Evolutionary conservation across 1,140 invertebrate genomes (phyloP).

Genomic region (Brachionus koreanus): DNA sequence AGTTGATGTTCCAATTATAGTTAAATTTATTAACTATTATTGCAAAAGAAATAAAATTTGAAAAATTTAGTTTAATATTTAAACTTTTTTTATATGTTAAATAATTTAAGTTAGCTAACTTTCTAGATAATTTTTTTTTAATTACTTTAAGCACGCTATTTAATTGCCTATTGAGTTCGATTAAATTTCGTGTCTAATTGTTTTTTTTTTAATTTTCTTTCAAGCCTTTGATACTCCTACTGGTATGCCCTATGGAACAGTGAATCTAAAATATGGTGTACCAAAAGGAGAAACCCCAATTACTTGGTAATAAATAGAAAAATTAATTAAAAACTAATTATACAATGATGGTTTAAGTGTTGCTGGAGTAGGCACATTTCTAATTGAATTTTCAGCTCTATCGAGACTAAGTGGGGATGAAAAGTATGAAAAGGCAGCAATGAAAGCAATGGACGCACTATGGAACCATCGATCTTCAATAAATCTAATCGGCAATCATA

Average conservation of each 20-base stretch:
- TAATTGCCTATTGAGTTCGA: neutral
- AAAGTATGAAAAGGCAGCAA: slow-evolving; percentile 84
- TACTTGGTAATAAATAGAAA: slow-evolving; percentile 65
- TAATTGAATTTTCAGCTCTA: slow-evolving; percentile 92
- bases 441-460: slow-evolving; percentile 81
- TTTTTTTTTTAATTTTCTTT: neutral
- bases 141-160: neutral
- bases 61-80: neutral
- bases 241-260: slow-evolving; percentile 98
- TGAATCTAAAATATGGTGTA: slow-evolving; percentile 54
- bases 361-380: slow-evolving; percentile 92
- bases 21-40: too few relatives aligned
- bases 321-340: slow-evolving; percentile 65
- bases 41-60: too few relatives aligned
- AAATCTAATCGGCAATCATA: slow-evolving; percentile 76
- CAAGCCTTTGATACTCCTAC: slow-evolving; percentile 63
- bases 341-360: slow-evolving; percentile 71
- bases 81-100: neutral
- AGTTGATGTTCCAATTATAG: too few relatives aligned
- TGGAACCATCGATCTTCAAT: slow-evolving; percentile 67
- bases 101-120: neutral
- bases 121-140: neutral
- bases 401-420: slow-evolving; percentile 84
- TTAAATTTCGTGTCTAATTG: slow-evolving; percentile 19
- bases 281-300: slow-evolving; percentile 40